A percentile compares a stretch with the other conserved stretches of the same genome.
Conservation (phyloP, 2,113 vertebrate species). For the Dipodomys merriami region DNA sequence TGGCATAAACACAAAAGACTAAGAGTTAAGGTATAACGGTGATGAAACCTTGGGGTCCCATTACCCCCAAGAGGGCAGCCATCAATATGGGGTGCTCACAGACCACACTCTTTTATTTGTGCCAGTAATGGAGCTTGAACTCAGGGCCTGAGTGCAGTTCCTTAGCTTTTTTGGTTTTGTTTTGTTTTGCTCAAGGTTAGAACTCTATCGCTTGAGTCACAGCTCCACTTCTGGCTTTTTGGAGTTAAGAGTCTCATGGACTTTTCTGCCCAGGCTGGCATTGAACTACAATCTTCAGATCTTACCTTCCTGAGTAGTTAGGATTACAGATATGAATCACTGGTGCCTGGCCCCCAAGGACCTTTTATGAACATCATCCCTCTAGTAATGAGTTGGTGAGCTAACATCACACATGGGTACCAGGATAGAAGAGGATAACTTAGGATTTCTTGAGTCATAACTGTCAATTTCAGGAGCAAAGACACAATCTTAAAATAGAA, state of each 20-base stretch:
- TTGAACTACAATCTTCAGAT: too few species aligned
- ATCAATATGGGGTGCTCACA: background rate
- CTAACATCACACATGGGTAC: background rate
- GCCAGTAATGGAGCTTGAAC: too few species aligned
- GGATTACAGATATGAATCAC: too few species aligned
- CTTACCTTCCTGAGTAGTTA: too few species aligned
- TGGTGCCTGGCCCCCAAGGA: background rate
- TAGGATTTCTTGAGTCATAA: slow-evolving; percentile 47
- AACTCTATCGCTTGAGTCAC: too few species aligned
- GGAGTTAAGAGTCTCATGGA: too few species aligned
- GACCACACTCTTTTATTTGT: too few species aligned
- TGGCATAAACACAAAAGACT: slow-evolving; percentile 76
- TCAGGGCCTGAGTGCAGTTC: too few species aligned
- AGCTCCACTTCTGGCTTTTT: too few species aligned
- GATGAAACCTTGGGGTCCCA: background rate
- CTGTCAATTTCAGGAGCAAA: slow-evolving; percentile 23
- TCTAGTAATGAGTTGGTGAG: slow-evolving; percentile 35
- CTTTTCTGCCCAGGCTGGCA: too few species aligned
- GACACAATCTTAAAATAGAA: slow-evolving; percentile 26
- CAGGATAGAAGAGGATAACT: slow-evolving; percentile 36
- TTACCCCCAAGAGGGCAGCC: background rate
- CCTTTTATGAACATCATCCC: background rate
- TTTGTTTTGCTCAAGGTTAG: too few species aligned
- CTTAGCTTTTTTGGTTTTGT: too few species aligned
- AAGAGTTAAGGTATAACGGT: background rate